A percentile compares a stretch with the other conserved stretches of the same genome.
Evolutionary conservation across 2,113 vertebrate species (phyloP).

Genomic region (Oncorhynchus clarkii): DNA sequence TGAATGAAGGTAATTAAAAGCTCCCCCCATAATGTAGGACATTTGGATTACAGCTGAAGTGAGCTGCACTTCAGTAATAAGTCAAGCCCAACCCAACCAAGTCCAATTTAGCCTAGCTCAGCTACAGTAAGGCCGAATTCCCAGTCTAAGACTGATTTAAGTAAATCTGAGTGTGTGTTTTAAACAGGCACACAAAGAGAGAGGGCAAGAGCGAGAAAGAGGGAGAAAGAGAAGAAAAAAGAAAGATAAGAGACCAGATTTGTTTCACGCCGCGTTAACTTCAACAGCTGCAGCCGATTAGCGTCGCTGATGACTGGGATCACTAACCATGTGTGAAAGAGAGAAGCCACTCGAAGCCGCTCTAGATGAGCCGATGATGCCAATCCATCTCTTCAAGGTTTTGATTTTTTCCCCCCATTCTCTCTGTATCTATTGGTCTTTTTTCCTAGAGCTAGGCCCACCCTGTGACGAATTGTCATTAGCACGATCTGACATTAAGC

Average conservation of each 20-base stretch:
- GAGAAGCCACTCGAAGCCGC: conserved; percentile 55
- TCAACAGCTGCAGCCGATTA: conserved; percentile 52
- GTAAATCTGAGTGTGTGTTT: no score
- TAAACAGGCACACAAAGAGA: neutral
- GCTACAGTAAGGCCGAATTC: no score
- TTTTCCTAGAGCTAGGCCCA: conserved; percentile 67
- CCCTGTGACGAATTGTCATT: conserved; percentile 52
- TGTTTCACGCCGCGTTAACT: conserved; percentile 50
- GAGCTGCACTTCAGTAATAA: no score
- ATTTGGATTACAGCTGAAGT: neutral
- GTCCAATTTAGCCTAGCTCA: neutral
- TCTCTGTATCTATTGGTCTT: conserved; percentile 2
- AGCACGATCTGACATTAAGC: conserved; percentile 59
- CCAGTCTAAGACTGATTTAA: no score
- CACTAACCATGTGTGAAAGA: conserved; percentile 63
- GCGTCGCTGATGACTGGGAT: conserved; percentile 63
- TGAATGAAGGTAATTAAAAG: no score
- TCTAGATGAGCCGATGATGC: conserved; percentile 43
- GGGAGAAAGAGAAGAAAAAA: conserved; percentile 10
- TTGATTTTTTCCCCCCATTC: conserved; percentile 47
- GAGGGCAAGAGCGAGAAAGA: conserved; percentile 19
- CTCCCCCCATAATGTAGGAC: no score
- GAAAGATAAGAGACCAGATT: conserved; percentile 58
- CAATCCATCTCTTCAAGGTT: conserved; percentile 50
- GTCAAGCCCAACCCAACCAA: no score